Evolutionary conservation across 2,797 vertebrate genomes (phyloP).

Genomic region (Tolypeutes matacus): DNA sequence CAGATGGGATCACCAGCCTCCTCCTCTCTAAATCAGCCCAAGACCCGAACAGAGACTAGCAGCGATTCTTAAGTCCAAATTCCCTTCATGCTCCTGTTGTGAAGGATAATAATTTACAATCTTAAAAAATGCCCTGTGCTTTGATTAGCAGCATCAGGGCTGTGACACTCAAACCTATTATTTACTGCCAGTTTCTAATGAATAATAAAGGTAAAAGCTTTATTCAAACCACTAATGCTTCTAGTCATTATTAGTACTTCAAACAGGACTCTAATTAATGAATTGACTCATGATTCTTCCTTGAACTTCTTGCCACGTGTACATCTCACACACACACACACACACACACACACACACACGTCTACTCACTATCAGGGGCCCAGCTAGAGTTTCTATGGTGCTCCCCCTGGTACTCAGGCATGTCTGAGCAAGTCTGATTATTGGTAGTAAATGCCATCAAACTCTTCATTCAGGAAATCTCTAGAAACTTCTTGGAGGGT

Average conservation of each 20-base stretch:
- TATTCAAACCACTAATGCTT: slow-evolving; percentile 63
- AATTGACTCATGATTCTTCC: slow-evolving; percentile 28
- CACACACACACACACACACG: not conserved
- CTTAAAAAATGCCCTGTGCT: slow-evolving; percentile 69
- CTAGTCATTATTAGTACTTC: slow-evolving; percentile 59
- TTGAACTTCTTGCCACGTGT: slow-evolving; percentile 25
- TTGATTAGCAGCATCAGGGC: slow-evolving; percentile 70
- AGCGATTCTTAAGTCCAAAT: slow-evolving; percentile 54
- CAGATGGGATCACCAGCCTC: not conserved
- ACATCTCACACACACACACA: not conserved
- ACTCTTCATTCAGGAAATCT: slow-evolving; percentile 4
- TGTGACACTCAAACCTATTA: slow-evolving; percentile 73
- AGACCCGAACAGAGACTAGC: not conserved
- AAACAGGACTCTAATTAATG: slow-evolving; percentile 50
- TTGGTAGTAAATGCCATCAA: not conserved
- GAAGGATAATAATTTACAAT: slow-evolving; percentile 64
- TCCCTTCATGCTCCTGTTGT: not conserved
- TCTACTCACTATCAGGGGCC: not conserved
- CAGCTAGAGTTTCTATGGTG: not conserved
- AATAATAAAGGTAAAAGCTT: slow-evolving; percentile 67
- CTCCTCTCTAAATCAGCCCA: not conserved
- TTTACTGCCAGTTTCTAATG: slow-evolving; percentile 74
- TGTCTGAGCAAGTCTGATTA: slow-evolving; percentile 19
- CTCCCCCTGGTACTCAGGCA: not conserved
- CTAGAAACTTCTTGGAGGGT: slow-evolving; percentile 11